A percentile compares a stretch with the other conserved stretches of the same genome.
Evolutionary conservation across 1,140 invertebrate species (phyloP).

Genomic region (Archivesica marissinica): DNA sequence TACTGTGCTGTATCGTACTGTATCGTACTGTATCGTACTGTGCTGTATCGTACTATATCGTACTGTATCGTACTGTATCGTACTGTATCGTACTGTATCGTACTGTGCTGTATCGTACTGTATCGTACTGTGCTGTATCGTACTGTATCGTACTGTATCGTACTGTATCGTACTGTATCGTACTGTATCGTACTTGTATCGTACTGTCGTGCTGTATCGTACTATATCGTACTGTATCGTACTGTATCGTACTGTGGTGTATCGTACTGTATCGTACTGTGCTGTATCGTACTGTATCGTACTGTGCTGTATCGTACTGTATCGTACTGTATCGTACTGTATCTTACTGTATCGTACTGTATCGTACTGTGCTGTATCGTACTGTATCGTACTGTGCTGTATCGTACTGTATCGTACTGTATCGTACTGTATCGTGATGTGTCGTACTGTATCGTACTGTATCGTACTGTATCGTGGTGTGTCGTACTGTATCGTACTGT

Average conservation of each 20-base stretch:
- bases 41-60: background rate
- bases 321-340: too few relatives aligned
- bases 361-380: too few relatives aligned
- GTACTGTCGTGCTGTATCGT: constrained; percentile 39
- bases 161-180: too few relatives aligned
- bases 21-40: background rate
- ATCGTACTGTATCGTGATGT: background rate
- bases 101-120: background rate
- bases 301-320: constrained; percentile 53
- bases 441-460: constrained; percentile 3
- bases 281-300: constrained; percentile 54
- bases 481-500: background rate
- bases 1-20: background rate
- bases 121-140: background rate
- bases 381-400: too few relatives aligned
- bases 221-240: constrained; percentile 59
- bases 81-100: background rate
- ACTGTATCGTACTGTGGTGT: constrained; percentile 54
- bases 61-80: background rate
- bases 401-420: too few relatives aligned
- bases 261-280: constrained; percentile 54
- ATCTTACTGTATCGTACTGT: too few relatives aligned
- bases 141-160: constrained; percentile 17
- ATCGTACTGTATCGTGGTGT: background rate
- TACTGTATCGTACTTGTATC: background rate